Conservation (phyloP, 92 coral and sea anemone genomes). For the Diadumene lineata region DNA sequence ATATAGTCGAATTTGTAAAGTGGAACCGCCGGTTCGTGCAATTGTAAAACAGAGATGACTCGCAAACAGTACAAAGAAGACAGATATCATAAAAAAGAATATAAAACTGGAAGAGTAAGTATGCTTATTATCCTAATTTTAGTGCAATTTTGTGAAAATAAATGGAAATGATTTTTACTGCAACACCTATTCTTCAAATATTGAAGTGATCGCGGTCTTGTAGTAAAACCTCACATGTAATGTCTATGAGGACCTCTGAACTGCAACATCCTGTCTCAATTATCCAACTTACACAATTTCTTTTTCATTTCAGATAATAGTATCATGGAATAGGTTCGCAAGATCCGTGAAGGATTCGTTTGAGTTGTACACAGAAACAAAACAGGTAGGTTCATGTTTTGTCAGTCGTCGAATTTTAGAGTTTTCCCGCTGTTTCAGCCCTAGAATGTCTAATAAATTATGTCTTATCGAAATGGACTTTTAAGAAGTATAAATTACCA, state of each 20-base stretch:
- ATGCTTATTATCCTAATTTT: neutral
- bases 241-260: neutral
- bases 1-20: neutral
- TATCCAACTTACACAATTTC: neutral
- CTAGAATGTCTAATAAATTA: neutral
- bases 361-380: constrained; percentile 91
- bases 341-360: constrained; percentile 96
- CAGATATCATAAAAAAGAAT: constrained; percentile 74
- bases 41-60: constrained; percentile 37
- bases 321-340: constrained; percentile 99
- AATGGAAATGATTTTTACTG: neutral
- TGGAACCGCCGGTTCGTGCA: neutral
- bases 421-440: neutral
- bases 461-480: neutral
- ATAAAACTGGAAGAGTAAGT: constrained; percentile 97
- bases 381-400: constrained; percentile 64
- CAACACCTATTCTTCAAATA: neutral
- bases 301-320: constrained; percentile 66
- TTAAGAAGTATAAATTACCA: neutral
- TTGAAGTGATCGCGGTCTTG: neutral
- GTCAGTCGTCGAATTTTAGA: too few species aligned
- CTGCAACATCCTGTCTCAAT: too few species aligned
- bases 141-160: neutral
- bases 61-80: constrained; percentile 64
- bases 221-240: neutral